These are phyloP conservation scores for Poecile montanus DNA, from an alignment of 2,797 vertebrate species.

Conservation along the genomic window DNA sequence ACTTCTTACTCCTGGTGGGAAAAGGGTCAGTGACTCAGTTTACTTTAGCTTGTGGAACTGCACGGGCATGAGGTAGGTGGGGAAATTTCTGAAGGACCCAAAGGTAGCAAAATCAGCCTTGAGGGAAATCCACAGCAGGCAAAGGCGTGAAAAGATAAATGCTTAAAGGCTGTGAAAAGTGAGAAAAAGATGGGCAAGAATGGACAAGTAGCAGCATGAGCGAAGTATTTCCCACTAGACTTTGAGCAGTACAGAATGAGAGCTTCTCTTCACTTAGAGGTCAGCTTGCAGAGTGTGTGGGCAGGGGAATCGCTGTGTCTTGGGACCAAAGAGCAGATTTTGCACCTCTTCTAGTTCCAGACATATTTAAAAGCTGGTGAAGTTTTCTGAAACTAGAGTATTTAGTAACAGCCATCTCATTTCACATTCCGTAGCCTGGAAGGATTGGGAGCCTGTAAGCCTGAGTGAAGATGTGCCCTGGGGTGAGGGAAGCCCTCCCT, in stretches of 20 bases:
- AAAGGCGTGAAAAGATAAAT: constrained; percentile 64
- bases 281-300: neutral
- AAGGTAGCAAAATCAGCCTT: constrained; percentile 43
- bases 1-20: neutral
- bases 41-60: neutral
- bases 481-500: neutral
- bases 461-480: neutral
- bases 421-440: neutral
- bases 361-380: neutral
- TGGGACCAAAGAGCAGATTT: neutral
- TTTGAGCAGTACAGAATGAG: neutral
- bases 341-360: neutral
- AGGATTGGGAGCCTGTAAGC: neutral
- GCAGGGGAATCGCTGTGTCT: neutral
- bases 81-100: neutral
- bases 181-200: constrained; percentile 61
- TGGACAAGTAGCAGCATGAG: constrained; percentile 47
- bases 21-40: neutral
- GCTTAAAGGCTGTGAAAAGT: constrained; percentile 58
- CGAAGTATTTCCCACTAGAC: constrained; percentile 50
- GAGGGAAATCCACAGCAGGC: constrained; percentile 62
- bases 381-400: neutral
- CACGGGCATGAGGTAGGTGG: neutral
- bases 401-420: neutral
- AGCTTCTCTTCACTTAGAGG: neutral